Percentiles rank a stretch among this genome's conserved stretches.
Conservation (phyloP, 2,888 invertebrate species). For the Stictocephala bisonia region DNA sequence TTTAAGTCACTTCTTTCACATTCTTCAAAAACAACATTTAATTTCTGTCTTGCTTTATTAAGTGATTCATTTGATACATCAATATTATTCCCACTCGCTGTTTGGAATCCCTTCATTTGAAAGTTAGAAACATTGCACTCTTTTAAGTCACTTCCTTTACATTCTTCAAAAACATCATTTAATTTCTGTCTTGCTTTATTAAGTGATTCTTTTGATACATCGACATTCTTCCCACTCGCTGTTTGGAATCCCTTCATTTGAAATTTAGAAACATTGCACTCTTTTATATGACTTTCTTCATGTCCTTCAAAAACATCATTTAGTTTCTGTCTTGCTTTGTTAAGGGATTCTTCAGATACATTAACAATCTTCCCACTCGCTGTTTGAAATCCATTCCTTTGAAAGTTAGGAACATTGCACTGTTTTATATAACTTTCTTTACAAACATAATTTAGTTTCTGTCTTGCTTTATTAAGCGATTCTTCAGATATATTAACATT, state of each 20-base stretch:
- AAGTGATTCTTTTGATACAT: conserved; percentile 29
- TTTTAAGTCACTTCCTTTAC: too few relatives aligned
- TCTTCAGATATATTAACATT: conserved; percentile 14
- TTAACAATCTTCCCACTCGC: conserved; percentile 12
- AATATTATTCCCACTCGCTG: conserved; percentile 40
- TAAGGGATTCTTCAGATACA: conserved; percentile 15
- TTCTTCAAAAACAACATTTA: conserved; percentile 8
- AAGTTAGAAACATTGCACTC: too few relatives aligned
- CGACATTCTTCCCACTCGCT: conserved; percentile 11
- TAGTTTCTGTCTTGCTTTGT: conserved; percentile 16
- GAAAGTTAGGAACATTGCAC: not conserved
- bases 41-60: conserved; percentile 37
- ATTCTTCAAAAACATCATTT: not conserved
- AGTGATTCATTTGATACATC: conserved; percentile 40
- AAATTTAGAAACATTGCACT: too few relatives aligned
- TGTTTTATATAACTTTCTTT: not conserved
- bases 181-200: conserved; percentile 26
- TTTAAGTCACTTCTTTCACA: too few relatives aligned
- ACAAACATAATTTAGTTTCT: conserved; percentile 8
- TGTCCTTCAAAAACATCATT: too few relatives aligned
- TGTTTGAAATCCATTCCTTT: conserved; percentile 20
- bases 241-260: not conserved
- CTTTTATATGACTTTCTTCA: too few relatives aligned
- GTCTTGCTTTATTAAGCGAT: not conserved
- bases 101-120: conserved; percentile 39